These are phyloP conservation scores for Cantharis rustica DNA, from an alignment of 2,888 invertebrate species.

Conservation along the genomic window DNA sequence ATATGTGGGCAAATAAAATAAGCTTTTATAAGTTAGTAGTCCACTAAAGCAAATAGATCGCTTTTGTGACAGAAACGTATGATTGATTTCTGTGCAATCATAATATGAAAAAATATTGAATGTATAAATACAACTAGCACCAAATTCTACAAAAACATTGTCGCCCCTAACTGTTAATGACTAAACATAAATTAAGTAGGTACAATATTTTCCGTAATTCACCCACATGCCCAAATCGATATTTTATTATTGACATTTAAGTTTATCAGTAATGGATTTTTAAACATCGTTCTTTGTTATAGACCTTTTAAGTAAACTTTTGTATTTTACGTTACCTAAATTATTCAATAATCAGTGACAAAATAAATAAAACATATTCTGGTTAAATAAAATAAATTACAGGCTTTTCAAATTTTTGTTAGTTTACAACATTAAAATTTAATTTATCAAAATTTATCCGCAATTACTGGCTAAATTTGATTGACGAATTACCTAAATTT, in stretches of 20 bases:
- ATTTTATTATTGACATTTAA: conserved; percentile 2
- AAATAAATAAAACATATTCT: not conserved
- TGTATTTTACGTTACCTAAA: not conserved
- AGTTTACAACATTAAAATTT: not conserved
- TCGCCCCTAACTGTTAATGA: conserved; percentile 9
- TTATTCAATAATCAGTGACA: not conserved
- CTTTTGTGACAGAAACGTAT: not conserved
- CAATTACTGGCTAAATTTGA: not conserved
- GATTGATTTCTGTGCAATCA: not conserved
- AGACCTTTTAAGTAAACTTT: not conserved
- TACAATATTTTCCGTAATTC: conserved; percentile 5
- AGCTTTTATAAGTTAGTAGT: not conserved
- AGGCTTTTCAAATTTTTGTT: not conserved
- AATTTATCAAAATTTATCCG: not conserved
- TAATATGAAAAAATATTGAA: not conserved
- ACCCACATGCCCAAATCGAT: conserved; percentile 8
- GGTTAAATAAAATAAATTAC: not conserved
- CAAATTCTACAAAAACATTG: conserved; percentile 11
- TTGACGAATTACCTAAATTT: not conserved
- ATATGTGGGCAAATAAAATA: not conserved
- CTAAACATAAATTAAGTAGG: conserved; percentile 15
- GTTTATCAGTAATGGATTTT: not conserved
- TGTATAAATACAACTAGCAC: conserved; percentile 10
- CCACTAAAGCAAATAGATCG: not conserved
- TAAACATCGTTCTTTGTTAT: not conserved